Evolutionary conservation across 2,888 invertebrate species (phyloP).

Genomic region (Spialia ferax): DNA sequence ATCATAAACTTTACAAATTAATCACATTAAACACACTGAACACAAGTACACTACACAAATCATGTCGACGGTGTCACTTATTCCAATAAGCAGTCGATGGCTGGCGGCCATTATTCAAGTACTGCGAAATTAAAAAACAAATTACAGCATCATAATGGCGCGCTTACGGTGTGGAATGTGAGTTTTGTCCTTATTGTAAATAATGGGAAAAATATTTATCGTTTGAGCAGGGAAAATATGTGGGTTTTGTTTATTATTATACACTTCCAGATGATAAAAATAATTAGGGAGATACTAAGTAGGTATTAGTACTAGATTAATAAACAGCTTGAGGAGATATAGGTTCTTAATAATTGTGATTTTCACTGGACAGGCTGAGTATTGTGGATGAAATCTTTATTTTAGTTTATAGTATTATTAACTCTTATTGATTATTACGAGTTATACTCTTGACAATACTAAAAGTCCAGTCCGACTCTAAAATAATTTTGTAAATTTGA

Average conservation of each 20-base stretch:
- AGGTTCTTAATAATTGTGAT: no score
- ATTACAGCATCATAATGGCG: constrained; percentile 32
- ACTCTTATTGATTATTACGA: no score
- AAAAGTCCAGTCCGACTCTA: no score
- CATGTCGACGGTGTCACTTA: neutral
- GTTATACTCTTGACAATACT: no score
- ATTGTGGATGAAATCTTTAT: no score
- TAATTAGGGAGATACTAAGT: no score
- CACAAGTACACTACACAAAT: neutral
- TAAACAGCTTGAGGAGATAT: no score
- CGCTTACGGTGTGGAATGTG: constrained; percentile 25
- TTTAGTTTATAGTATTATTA: no score
- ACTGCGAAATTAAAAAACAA: constrained; percentile 35
- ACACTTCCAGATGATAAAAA: no score
- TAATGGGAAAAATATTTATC: neutral
- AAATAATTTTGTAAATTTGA: no score
- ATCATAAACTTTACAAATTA: neutral
- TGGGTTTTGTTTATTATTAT: neutral
- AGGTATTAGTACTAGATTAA: no score
- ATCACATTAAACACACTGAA: neutral
- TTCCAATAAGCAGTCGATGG: constrained; percentile 25
- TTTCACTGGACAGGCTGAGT: no score
- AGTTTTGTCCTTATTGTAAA: neutral
- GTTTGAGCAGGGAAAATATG: constrained; percentile 7
- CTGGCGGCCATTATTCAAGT: constrained; percentile 25